Percentiles rank a stretch among this genome's conserved stretches.
Conservation (phyloP, 2,113 vertebrate species). For the Psittacus erithacus region DNA sequence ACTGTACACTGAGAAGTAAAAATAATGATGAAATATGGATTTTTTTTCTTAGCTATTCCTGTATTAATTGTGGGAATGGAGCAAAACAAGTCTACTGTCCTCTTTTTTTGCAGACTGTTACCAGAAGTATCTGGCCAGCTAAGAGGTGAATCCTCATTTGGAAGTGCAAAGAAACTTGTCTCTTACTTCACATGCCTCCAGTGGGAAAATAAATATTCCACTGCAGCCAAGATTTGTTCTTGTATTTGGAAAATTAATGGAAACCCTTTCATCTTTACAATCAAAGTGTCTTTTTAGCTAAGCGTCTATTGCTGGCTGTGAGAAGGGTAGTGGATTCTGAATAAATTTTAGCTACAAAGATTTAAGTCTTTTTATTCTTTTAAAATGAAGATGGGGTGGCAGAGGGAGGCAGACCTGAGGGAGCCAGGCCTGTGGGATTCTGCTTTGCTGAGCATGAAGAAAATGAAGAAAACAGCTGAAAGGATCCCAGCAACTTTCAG, state of each 20-base stretch:
- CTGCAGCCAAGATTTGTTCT: background rate
- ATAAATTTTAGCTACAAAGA: background rate
- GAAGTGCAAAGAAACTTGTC: constrained; percentile 6
- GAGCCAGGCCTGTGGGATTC: background rate
- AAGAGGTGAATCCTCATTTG: constrained; percentile 20
- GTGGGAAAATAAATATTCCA: constrained; percentile 3
- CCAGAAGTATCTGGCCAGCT: background rate
- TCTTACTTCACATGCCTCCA: background rate
- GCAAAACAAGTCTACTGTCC: background rate
- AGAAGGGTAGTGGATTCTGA: background rate
- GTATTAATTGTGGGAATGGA: constrained; percentile 25
- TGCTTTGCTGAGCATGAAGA: background rate
- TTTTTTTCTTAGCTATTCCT: constrained; percentile 52
- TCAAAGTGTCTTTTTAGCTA: background rate
- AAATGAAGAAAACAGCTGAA: background rate
- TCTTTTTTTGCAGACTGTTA: constrained; percentile 13
- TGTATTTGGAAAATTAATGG: background rate
- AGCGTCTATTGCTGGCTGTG: background rate
- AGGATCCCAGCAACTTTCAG: background rate
- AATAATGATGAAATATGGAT: constrained; percentile 64
- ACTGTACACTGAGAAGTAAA: constrained; percentile 60
- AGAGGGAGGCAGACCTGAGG: background rate
- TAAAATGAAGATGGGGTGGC: background rate
- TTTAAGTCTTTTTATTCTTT: background rate
- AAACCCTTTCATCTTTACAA: background rate